Evolutionary conservation across 2,113 vertebrate genomes (phyloP).

Genomic region (Poecilia latipinna): DNA sequence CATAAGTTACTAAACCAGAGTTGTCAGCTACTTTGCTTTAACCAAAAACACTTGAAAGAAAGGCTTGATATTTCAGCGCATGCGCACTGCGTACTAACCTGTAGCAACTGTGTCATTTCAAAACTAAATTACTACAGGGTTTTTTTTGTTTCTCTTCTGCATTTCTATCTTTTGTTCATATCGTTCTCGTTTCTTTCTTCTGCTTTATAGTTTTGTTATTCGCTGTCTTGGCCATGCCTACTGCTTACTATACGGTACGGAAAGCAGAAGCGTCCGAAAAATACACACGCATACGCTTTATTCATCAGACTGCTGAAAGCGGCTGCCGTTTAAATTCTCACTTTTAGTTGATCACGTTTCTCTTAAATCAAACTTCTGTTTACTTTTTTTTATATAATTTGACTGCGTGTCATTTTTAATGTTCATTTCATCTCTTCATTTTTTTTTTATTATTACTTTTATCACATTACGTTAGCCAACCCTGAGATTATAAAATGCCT

Average conservation of each 20-base stretch:
- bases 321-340: background rate
- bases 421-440: background rate
- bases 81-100: background rate
- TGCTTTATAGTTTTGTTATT: conserved; percentile 10
- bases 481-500: conserved; percentile 22
- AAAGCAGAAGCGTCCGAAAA: background rate
- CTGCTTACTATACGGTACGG: background rate
- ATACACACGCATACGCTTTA: background rate
- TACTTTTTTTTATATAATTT: background rate
- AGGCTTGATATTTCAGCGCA: background rate
- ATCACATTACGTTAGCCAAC: conserved; percentile 6
- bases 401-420: background rate
- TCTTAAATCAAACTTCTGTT: background rate
- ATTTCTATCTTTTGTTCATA: background rate
- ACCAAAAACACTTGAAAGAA: background rate
- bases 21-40: background rate
- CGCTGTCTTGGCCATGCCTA: rapidly evolving
- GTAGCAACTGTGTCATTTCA: background rate
- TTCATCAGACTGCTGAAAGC: background rate
- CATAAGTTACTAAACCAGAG: background rate
- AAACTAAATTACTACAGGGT: background rate
- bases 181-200: background rate
- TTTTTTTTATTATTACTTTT: background rate
- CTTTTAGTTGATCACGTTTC: background rate
- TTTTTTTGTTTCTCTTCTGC: background rate